phyloP scores from a whole-genome alignment of 2,797 vertebrate genomes.

The Podarcis siculus region DNA sequence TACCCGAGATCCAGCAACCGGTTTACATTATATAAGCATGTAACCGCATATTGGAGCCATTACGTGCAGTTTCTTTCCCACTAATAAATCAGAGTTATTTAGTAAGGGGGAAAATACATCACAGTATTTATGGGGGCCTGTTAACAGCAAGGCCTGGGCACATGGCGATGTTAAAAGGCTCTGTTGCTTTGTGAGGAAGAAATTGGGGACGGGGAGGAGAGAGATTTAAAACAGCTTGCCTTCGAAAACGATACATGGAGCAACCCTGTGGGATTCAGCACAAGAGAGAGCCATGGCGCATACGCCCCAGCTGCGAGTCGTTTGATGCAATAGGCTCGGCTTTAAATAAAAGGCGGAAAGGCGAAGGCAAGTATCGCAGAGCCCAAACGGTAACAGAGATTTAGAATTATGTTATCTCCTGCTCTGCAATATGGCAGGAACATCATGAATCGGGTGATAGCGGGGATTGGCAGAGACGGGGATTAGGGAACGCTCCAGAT shows the following conservation, averaged over 20 bases:
- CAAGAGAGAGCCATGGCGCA: constrained; percentile 48
- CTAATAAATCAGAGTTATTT: constrained; percentile 65
- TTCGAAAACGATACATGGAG: constrained; percentile 64
- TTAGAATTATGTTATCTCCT: constrained; percentile 74
- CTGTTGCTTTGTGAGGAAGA: neutral
- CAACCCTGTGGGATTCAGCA: constrained; percentile 52
- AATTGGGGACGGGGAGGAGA: neutral
- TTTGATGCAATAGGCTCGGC: constrained; percentile 61
- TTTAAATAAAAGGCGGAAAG: constrained; percentile 44
- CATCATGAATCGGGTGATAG: constrained; percentile 60
- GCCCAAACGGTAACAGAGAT: constrained; percentile 67
- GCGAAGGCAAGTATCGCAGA: accelerated
- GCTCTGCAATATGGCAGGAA: constrained; percentile 68
- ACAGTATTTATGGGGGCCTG: constrained; percentile 43
- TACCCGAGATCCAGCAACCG: neutral
- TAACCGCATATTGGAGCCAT: constrained; percentile 18
- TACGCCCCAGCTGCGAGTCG: constrained; percentile 56
- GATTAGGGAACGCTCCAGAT: constrained; percentile 66
- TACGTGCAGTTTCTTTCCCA: constrained; percentile 49
- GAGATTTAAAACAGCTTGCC: constrained; percentile 61
- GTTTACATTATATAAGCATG: constrained; percentile 15
- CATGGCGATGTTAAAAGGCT: neutral
- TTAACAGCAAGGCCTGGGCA: constrained; percentile 41
- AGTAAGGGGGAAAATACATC: constrained; percentile 52
- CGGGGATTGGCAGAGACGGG: constrained; percentile 56